phyloP scores from a whole-genome alignment of 1,140 invertebrate species.

The Pseudobourletiella spinata region DNA sequence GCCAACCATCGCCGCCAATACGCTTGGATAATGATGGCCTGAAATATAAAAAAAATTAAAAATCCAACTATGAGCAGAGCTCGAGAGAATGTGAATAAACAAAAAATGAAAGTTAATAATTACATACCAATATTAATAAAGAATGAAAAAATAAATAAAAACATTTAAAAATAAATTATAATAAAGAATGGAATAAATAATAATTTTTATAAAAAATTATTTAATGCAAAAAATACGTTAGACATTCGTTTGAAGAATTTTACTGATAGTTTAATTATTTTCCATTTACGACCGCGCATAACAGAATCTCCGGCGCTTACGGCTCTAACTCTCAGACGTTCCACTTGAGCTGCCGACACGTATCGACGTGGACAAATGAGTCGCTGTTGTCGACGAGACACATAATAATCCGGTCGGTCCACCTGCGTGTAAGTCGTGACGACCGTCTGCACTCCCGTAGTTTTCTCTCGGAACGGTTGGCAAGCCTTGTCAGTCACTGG shows the following conservation, averaged over 20 bases:
- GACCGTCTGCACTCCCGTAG: slow-evolving; percentile 18
- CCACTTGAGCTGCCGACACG: neutral
- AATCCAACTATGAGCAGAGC: too few relatives aligned
- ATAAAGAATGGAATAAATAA: neutral
- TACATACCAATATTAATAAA: neutral
- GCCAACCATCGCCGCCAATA: slow-evolving; percentile 32
- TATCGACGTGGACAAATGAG: slow-evolving; percentile 9
- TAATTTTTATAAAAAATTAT: neutral
- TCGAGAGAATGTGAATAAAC: too few relatives aligned
- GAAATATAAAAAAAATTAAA: too few relatives aligned
- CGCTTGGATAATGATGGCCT: slow-evolving; percentile 29
- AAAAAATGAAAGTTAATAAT: neutral
- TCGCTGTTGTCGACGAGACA: slow-evolving; percentile 5
- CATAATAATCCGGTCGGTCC: slow-evolving; percentile 20
- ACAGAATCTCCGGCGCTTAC: too few relatives aligned
- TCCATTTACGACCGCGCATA: too few relatives aligned
- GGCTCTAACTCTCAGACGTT: slow-evolving; percentile 8
- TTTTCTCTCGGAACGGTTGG: neutral
- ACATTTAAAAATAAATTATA: neutral
- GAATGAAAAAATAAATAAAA: too few relatives aligned
- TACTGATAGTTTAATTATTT: too few relatives aligned
- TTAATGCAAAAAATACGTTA: neutral
- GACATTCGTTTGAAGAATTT: neutral
- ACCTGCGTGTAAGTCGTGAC: slow-evolving; percentile 22
- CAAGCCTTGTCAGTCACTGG: neutral